Conservation (phyloP, 1,140 invertebrate genomes). For the Drosophila serrata region DNA sequence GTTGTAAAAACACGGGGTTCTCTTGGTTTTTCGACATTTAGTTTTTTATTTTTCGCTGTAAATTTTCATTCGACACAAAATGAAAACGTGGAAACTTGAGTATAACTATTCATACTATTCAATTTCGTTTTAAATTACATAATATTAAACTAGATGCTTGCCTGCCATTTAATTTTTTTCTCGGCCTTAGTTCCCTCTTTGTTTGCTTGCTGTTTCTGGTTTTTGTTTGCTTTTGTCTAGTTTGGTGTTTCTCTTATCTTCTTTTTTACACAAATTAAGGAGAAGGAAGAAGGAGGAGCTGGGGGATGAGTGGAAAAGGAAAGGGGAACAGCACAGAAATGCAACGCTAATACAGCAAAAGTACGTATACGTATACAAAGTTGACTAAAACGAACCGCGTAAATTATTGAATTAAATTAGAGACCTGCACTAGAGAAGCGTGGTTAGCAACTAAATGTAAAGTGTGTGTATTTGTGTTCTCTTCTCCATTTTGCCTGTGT, state of each 20-base stretch:
- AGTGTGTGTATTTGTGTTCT: constrained; percentile 19
- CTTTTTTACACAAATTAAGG: constrained; percentile 31
- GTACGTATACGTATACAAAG: constrained; percentile 53
- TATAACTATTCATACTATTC: constrained; percentile 78
- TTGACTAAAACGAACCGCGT: constrained; percentile 65
- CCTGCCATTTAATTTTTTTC: constrained; percentile 56
- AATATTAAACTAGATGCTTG: constrained; percentile 80
- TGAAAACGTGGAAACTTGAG: constrained; percentile 77
- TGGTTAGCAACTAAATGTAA: constrained; percentile 40
- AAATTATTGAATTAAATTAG: constrained; percentile 62
- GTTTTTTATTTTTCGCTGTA: constrained; percentile 80
- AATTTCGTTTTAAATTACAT: constrained; percentile 81
- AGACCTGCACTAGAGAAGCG: constrained; percentile 32
- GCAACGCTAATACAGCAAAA: constrained; percentile 67
- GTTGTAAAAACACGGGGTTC: constrained; percentile 12
- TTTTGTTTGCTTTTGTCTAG: constrained; percentile 56
- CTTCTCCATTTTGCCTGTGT: constrained; percentile 21
- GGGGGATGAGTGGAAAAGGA: neutral
- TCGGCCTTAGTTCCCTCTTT: constrained; percentile 39
- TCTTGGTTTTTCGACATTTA: constrained; percentile 74
- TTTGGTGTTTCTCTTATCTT: constrained; percentile 29
- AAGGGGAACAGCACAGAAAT: constrained; percentile 50
- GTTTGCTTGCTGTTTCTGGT: constrained; percentile 28
- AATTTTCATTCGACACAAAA: constrained; percentile 74
- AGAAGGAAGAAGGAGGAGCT: neutral